Base-by-base conservation (phyloP, 2,888 invertebrate genomes). In the Sminthurinus aureus region DNA sequence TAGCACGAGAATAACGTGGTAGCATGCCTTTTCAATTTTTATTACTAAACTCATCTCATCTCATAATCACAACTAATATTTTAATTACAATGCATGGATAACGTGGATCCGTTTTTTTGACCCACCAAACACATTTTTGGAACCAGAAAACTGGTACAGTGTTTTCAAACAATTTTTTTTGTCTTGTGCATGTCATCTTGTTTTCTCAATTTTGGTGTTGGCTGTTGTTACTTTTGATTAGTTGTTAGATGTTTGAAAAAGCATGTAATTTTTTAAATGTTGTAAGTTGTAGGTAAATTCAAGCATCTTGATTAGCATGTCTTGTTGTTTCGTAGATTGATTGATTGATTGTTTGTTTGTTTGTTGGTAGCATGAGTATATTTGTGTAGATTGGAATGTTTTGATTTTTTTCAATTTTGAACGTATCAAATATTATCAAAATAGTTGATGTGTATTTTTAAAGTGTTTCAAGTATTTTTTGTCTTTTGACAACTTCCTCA, bases 131-230 rank as follows among this genome's bases (percentile, higher is more conserved):
- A 71, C 73, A 69, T 83, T 83, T 82, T 83, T 71, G 83, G 79
- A 83, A 78, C 83, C 83, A 83, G 83, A 83, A 83, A 79, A 83
- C 83, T 83, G 83, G 83, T 83, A 83, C 78, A n/a, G n/a, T 24
- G 22, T 74, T 81, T 81, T 75, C 4, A 73, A 15, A 58, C 18
- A 73, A 51, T 67, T 66, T 64, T 38, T 74, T 75, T 66, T 79
- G 71, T 71, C 24, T 71, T 80, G 26, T 78, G 78, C 22, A 78
- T 22, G 20, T 52, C 64, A 20, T 12, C 22, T 38, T 6, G 4
- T 22, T 78, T 77, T 78, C 24, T 22, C 12, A 24, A 71, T 38
- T 24, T n/a, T 51, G 78, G 78, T 78, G 78, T 24, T 78, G 78
- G 78, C n/a, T 76, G 38, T 78, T 71, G n/a, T 13, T 13, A 38